Percentiles rank a stretch among this genome's conserved stretches.
phyloP scores from a whole-genome alignment of 2,113 vertebrate genomes.

The Aegypius monachus region DNA sequence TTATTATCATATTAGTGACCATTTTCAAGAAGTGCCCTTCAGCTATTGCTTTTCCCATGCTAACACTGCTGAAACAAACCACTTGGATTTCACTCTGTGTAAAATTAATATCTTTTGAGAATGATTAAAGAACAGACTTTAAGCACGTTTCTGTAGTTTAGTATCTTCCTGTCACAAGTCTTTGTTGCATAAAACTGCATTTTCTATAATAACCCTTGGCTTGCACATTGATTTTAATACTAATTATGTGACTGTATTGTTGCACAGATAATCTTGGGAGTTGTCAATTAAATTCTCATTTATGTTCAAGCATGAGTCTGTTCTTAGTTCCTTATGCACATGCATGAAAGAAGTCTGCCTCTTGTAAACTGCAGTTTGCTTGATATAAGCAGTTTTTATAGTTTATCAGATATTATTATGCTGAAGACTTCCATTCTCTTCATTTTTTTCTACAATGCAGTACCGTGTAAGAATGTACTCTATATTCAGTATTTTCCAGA shows the following conservation, averaged over 20 bases:
- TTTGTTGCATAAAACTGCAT: slow-evolving; percentile 14
- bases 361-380: not conserved
- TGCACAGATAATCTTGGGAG: slow-evolving; percentile 27
- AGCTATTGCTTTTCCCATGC: not conserved
- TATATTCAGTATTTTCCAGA: not conserved
- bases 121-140: slow-evolving; percentile 17
- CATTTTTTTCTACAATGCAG: not conserved
- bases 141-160: slow-evolving; percentile 9
- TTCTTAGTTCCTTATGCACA: not conserved
- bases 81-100: not conserved
- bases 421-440: slow-evolving; percentile 3
- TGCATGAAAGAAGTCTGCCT: not conserved
- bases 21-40: slow-evolving; percentile 8
- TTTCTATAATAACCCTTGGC: slow-evolving; percentile 20
- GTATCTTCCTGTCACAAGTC: slow-evolving; percentile 1
- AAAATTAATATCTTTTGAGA: not conserved
- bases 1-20: not conserved
- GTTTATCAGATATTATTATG: slow-evolving; percentile 27
- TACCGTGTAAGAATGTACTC: not conserved
- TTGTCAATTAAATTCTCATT: slow-evolving; percentile 51
- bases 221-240: slow-evolving; percentile 45
- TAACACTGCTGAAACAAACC: not conserved
- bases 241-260: slow-evolving; percentile 47
- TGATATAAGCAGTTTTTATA: not conserved
- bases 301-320: slow-evolving; percentile 7